Evolutionary conservation across 2,888 invertebrate genomes (phyloP), one percentile per base, ranked within the genome.

Genomic region (Caenorhabditis macrosperma): DNA sequence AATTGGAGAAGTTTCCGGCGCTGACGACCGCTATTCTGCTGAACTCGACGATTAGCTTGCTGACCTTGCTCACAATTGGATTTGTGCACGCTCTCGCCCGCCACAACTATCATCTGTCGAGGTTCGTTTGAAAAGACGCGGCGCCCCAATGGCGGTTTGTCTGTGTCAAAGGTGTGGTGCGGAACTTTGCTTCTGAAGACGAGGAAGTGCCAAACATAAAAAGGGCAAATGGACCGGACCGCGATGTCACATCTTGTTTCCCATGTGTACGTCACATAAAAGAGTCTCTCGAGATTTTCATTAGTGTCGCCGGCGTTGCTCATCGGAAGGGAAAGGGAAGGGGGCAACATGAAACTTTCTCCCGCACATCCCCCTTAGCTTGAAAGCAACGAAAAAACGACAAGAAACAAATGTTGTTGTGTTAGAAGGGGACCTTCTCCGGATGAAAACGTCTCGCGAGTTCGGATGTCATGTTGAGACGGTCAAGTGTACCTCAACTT

Each of bases 31-130:
- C 81, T 4, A 81, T 85, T 69, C 64, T 85, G 26, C 60, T 85
- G 60, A 85, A 85, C 60, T 85, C 85, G 30, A 85, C 83, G 44
- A 76, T 85, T 59, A 83, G 83, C 52, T 74, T 85, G 61, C 77
- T 85, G 44, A 82, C 85, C 48, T 72, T 85, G 41, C 77, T 85
- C 10, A 74, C 85, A 46, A 85, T 85, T 72, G 85, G 85, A 57
- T 71, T 85, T 74, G 80, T 85, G 17, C 85, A 85, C 63, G 81
- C 82, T 10, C 79, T 85, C 15, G 79, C 77, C n/a, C 71, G 82
- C 10, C 81, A 83, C 54, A 83, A 85, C 64, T 85, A 83, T 74
- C 85, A 82, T 75, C 67, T 83, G 28, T 82, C 83, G 44, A 80
- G 81, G 84, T 83, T 33, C 33, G 66, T 67, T 67, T 38, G 26